Evolutionary conservation across 2,888 invertebrate genomes (phyloP).

Genomic region (Orchestes rusci): DNA sequence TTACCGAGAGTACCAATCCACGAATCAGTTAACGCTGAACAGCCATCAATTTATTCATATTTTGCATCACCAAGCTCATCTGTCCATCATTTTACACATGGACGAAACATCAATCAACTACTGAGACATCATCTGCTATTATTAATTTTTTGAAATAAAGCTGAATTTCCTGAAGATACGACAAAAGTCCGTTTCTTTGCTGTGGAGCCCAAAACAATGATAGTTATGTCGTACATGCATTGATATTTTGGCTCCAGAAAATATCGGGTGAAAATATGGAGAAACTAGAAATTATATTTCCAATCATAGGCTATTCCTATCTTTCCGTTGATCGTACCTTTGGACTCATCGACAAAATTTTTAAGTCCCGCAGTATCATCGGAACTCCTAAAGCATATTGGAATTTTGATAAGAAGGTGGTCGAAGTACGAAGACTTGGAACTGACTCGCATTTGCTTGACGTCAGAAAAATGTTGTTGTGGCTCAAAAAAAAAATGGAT

Average conservation of each 20-base stretch:
- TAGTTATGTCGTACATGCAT: slow-evolving; percentile 1
- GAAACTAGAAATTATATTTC: slow-evolving; percentile 3
- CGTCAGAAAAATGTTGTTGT: neutral
- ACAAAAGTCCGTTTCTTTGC: slow-evolving; percentile 1
- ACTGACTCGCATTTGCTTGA: neutral
- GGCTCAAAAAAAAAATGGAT: neutral
- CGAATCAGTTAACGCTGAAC: neutral
- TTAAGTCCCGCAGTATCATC: neutral
- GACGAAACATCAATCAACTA: slow-evolving; percentile 2
- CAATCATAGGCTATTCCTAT: slow-evolving; percentile 2
- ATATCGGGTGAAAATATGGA: neutral
- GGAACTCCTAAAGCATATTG: neutral
- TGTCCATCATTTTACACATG: slow-evolving; percentile 2
- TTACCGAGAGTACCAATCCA: slow-evolving; percentile 1
- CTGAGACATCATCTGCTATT: slow-evolving; percentile 1
- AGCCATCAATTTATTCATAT: neutral
- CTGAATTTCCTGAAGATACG: neutral
- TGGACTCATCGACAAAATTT: slow-evolving; percentile 2
- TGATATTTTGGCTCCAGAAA: slow-evolving; percentile 1
- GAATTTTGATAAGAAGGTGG: neutral
- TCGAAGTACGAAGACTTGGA: neutral
- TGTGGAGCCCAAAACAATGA: slow-evolving; percentile 3
- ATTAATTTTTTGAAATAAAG: slow-evolving; percentile 1
- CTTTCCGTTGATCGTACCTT: slow-evolving; percentile 1
- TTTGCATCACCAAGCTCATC: slow-evolving; percentile 2